Base-by-base conservation (phyloP, 2,888 invertebrate genomes). In the Lissocephala sabroskyi region DNA sequence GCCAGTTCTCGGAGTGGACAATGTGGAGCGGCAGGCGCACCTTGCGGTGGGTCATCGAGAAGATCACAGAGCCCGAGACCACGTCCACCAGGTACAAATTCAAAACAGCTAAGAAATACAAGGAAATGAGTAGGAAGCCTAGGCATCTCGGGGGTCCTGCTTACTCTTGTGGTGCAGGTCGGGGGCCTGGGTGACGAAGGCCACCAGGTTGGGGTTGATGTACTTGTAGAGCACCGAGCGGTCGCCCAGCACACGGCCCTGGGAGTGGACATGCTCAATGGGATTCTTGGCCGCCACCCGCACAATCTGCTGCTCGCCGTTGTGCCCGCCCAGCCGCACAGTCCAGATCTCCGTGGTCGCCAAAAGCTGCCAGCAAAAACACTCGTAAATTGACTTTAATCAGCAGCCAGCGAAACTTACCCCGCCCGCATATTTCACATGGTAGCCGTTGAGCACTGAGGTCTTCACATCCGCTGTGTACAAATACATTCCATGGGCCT, bases 201-300 rank as follows among this genome's bases (percentile, higher is more conserved):
- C 94, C 56, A 97, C 90, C 60, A 99, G 87, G 86, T 99, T 99
- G 19, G 99, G 99, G 87, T 99, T 99, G 65, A 95, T 89, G 85
- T 99, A 98, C 86, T 99, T 99, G 87, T 99, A 99, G 29, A 98
- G 89, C 45, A 99, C 99, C 67, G 95, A 95, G 56, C 99, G 89
- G 86, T 99, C 98, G 28, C 93, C 93, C 62, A 98, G 86, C 41
- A 98, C 98, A 61, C 96, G 89, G 17, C 98, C 99, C 81, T 97
- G 96, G 0, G 97, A 97, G 85, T 98, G 97, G 11, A 96, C 94
- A 52, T 89, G 87, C 86, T 94, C 94, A 60, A 87, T 86, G 6
- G 88, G 85, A 70, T 89, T 88, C 77, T 93, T 91, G 23, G 87
- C 86, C 44, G 88, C 89, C 5, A 90, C 85, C 1, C 87, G 87